Percentiles rank a stretch among this genome's conserved stretches.
phyloP scores from a whole-genome alignment of 2,113 vertebrate genomes.

The Onychostruthus taczanowskii region DNA sequence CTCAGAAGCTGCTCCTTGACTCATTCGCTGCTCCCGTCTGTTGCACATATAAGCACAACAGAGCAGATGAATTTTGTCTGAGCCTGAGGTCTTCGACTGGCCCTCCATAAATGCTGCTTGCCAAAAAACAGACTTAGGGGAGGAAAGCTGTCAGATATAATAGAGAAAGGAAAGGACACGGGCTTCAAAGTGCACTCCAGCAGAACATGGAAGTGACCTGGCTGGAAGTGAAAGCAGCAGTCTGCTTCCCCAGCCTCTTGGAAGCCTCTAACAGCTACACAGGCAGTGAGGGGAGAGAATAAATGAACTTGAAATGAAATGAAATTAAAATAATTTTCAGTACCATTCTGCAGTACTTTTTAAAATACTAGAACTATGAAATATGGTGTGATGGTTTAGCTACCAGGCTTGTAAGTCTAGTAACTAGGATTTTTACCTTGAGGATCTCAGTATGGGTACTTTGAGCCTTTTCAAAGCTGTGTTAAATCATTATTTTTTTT shows the following conservation, averaged over 20 bases:
- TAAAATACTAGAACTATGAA: neutral
- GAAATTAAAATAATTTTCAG: neutral
- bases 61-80: neutral
- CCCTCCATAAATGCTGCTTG: neutral
- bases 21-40: neutral
- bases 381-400: neutral
- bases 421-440: neutral
- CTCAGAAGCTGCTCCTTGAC: neutral
- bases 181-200: neutral
- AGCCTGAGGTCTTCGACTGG: neutral
- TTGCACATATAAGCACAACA: neutral
- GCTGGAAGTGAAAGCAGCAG: neutral
- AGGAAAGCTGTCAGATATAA: neutral
- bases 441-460: neutral
- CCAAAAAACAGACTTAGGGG: neutral
- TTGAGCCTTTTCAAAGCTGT: neutral
- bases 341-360: neutral
- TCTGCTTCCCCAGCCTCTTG: neutral
- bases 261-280: neutral
- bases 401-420: neutral
- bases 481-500: neutral
- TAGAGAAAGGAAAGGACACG: neutral
- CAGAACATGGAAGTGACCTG: neutral
- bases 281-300: neutral
- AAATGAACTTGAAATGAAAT: neutral